Percentiles rank a stretch among this genome's conserved stretches.
Conservation (phyloP, 1,140 invertebrate species). For the Drosophila subobscura region DNA sequence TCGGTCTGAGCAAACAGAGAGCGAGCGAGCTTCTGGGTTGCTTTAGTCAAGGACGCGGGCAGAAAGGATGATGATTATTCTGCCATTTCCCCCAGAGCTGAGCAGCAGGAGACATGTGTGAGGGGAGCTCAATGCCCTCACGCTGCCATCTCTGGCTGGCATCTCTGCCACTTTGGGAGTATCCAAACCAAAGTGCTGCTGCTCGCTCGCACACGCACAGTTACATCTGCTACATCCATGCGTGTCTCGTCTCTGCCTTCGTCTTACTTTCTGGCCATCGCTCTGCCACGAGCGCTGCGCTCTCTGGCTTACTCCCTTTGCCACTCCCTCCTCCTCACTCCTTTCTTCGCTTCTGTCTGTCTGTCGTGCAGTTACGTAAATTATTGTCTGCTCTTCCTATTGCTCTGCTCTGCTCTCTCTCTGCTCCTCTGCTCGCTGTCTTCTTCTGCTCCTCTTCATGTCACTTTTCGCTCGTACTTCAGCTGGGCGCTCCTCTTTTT, state of each 20-base stretch:
- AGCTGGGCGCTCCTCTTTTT: conserved; percentile 46
- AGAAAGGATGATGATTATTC: conserved; percentile 23
- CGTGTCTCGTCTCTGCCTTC: conserved; percentile 23
- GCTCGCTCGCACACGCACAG: conserved; percentile 22
- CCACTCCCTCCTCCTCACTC: not conserved
- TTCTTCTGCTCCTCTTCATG: conserved; percentile 39
- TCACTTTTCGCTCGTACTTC: conserved; percentile 69
- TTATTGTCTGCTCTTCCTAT: conserved; percentile 73
- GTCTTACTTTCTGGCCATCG: conserved; percentile 13
- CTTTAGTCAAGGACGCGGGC: conserved; percentile 55
- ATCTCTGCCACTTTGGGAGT: conserved; percentile 5
- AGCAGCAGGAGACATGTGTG: not conserved
- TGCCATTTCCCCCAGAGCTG: not conserved
- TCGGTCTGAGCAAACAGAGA: not conserved
- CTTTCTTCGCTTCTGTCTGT: conserved; percentile 5
- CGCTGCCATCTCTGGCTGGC: conserved; percentile 17
- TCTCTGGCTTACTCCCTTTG: not conserved
- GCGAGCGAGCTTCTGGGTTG: conserved; percentile 13
- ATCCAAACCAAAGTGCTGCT: conserved; percentile 52
- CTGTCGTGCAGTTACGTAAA: conserved; percentile 76
- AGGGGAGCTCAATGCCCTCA: not conserved
- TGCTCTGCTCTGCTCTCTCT: conserved; percentile 24
- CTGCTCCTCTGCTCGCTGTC: too few relatives aligned
- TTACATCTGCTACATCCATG: conserved; percentile 52
- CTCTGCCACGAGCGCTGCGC: too few relatives aligned